Percentiles rank a stretch among this genome's conserved stretches.
These are phyloP conservation scores for Piezodorus guildinii DNA, from an alignment of 1,140 invertebrate species.

Conservation along the genomic window DNA sequence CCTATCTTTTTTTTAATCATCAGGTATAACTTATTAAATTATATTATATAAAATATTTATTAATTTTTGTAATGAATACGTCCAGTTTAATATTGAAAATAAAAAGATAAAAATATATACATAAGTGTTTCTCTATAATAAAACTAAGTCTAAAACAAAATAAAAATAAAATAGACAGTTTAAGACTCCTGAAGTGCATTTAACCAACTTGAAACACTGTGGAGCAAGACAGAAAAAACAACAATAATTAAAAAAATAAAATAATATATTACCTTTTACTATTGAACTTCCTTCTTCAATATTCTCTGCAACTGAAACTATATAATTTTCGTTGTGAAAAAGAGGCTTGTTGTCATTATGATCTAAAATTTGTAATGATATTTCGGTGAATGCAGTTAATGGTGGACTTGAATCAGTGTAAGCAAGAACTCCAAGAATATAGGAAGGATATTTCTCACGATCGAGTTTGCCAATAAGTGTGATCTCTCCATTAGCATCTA, in stretches of 20 bases:
- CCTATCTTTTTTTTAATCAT: too few species aligned
- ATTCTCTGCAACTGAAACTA: constrained; percentile 66
- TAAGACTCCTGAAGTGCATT: too few species aligned
- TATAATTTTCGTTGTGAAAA: constrained; percentile 75
- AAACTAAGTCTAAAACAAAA: too few species aligned
- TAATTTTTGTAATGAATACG: too few species aligned
- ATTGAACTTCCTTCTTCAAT: constrained; percentile 62
- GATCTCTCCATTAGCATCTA: constrained; percentile 62
- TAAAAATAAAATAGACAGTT: too few species aligned
- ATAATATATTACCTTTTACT: constrained; percentile 45
- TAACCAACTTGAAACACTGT: too few species aligned
- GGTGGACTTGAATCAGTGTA: constrained; percentile 61
- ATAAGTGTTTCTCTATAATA: too few species aligned
- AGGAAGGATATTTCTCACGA: constrained; percentile 56
- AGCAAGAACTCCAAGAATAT: constrained; percentile 69
- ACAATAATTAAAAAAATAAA: background rate
- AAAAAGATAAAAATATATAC: too few species aligned
- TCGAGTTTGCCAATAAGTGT: constrained; percentile 59
- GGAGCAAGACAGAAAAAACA: too few species aligned
- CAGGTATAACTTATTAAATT: too few species aligned
- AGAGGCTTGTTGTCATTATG: constrained; percentile 81
- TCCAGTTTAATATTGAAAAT: too few species aligned
- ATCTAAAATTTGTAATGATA: constrained; percentile 70
- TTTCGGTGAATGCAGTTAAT: constrained; percentile 57
- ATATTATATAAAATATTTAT: too few species aligned